Evolutionary conservation across 2,888 invertebrate species (phyloP).

Genomic region (Dasypogon diadema): DNA sequence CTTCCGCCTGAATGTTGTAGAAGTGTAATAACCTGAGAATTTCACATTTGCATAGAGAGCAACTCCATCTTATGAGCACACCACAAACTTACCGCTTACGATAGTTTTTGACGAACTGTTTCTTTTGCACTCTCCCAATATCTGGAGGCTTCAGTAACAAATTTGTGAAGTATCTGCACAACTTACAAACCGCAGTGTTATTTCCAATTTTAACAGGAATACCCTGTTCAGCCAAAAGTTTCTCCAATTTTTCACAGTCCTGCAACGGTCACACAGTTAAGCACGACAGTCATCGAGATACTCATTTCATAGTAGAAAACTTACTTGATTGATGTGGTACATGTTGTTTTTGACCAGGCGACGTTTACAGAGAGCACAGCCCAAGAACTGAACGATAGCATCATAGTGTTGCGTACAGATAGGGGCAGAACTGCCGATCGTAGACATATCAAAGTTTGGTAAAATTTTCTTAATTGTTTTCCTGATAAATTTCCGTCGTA

Average conservation of each 20-base stretch:
- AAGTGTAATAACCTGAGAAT: conserved; percentile 78
- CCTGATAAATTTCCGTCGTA: conserved; percentile 80
- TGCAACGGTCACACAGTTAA: conserved; percentile 61
- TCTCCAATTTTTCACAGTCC: conserved; percentile 72
- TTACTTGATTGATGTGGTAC: conserved; percentile 76
- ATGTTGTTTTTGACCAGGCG: conserved; percentile 82
- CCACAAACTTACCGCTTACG: conserved; percentile 71
- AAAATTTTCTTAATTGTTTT: conserved; percentile 76
- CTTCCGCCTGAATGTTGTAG: conserved; percentile 76
- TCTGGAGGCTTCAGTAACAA: conserved; percentile 76
- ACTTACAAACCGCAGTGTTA: conserved; percentile 83
- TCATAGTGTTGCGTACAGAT: conserved; percentile 79
- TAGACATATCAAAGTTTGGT: conserved; percentile 76
- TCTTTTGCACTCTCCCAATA: conserved; percentile 68
- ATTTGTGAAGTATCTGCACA: conserved; percentile 83
- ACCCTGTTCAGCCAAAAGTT: conserved; percentile 72
- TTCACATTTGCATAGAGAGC: not conserved
- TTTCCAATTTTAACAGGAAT: conserved; percentile 77
- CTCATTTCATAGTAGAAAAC: too few species aligned
- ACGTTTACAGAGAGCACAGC: conserved; percentile 82
- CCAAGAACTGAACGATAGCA: conserved; percentile 78
- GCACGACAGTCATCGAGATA: not conserved
- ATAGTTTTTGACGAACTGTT: conserved; percentile 71
- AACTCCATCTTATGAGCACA: not conserved
- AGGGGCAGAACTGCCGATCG: conserved; percentile 70